Evolutionary conservation across 2,888 invertebrate genomes (phyloP), one percentile per base, ranked within the genome.

Genomic region (Rotaria socialis): DNA sequence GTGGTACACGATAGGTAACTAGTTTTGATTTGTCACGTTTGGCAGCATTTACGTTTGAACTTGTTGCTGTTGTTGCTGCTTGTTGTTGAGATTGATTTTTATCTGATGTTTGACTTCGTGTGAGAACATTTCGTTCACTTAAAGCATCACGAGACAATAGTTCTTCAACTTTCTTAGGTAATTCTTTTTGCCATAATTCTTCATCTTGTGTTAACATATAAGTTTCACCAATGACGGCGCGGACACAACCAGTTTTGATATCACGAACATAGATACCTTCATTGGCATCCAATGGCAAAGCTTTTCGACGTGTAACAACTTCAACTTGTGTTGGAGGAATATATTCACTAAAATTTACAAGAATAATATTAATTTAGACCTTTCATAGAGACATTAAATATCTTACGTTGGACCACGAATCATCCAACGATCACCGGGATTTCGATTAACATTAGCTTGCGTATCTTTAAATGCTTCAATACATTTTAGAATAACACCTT

Each of bases 291-390:
- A 92, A 89, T 74, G 92, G 92, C 55, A 92, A 92, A 41, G 92
- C 91, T 58, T 89, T 89, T 85, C 92, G 88, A 88, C 90, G 90
- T 87, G 90, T 89, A 24, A 92, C 89, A 14, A 92, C 92, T 88
- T 92, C 92, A 10, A 92, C 92, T 89, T 92, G 91, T n/a, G 92
- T 91, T 19, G 92, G 91, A 22, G 92, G 92, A 19, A 92, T 92
- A 89, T 92, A 92, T 88, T 92, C 92, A 43, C 75, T 80, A 67
- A 35, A 67, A 67, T 1, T 35, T 27, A 60, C 16, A 35, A 14
- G 14, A 35, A 35, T 35, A 14, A 16, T 27, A 35, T 67, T 4
- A 14, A 67, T 5, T 27, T 27, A 16, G 3, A 27, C 10, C 2
- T 35, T 35, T 35, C 35, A 35, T 35, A 35, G 35, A 8, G 35